These are phyloP conservation scores for Pseudochromis fuscus DNA, from an alignment of 2,797 vertebrate species.

Conservation along the genomic window DNA sequence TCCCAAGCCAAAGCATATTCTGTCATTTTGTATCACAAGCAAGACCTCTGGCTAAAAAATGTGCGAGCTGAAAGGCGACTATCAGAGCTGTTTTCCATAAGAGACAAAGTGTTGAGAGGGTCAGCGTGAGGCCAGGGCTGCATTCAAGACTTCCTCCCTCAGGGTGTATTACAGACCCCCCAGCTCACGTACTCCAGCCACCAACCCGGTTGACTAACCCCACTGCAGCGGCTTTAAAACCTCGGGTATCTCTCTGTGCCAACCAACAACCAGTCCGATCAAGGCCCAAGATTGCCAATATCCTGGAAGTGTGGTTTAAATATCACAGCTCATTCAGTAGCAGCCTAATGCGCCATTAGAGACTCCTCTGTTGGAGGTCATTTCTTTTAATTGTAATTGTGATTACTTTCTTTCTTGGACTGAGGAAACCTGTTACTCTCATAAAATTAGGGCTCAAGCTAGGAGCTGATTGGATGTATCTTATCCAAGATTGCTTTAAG, in stretches of 20 bases:
- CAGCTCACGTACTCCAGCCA: constrained; percentile 41
- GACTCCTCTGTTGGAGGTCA: constrained; percentile 65
- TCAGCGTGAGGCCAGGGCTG: constrained; percentile 56
- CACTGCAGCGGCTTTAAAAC: constrained; percentile 47
- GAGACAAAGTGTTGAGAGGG: constrained; percentile 61
- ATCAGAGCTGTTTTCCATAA: constrained; percentile 61
- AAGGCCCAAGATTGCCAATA: constrained; percentile 70
- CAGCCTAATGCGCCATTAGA: constrained; percentile 69
- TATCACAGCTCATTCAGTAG: constrained; percentile 69
- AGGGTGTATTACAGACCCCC: constrained; percentile 60
- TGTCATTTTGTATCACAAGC: constrained; percentile 59
- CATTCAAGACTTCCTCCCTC: constrained; percentile 67
- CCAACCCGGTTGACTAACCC: constrained; percentile 47
- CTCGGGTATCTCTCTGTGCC: constrained; percentile 50
- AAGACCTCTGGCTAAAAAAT: constrained; percentile 43
- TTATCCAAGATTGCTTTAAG: constrained; percentile 57
- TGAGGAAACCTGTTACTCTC: constrained; percentile 63
- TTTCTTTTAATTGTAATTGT: constrained; percentile 40
- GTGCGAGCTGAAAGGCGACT: constrained; percentile 62
- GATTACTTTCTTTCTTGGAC: constrained; percentile 51
- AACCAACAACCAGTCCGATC: constrained; percentile 65
- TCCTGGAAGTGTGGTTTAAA: constrained; percentile 73
- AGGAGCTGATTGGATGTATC: constrained; percentile 46
- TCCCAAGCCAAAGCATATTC: constrained; percentile 59
- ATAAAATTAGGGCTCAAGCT: constrained; percentile 57